These are phyloP conservation scores for Hippasteria phrygiana DNA, from an alignment of 53 echinoderm and acorn worm genomes.

Conservation along the genomic window DNA sequence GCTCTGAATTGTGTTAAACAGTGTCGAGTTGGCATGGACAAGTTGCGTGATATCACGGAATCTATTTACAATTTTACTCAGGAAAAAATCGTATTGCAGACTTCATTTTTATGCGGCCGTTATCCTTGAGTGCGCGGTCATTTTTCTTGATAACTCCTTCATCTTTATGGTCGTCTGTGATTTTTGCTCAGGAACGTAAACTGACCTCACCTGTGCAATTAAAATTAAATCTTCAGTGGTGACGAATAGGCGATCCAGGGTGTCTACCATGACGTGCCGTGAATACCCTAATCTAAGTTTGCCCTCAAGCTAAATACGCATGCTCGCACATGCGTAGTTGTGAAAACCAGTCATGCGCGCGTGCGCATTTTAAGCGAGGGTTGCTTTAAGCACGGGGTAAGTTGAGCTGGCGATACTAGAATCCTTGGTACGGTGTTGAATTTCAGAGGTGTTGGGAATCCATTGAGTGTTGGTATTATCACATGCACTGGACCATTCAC, in stretches of 20 bases:
- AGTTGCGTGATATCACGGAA: too few relatives aligned
- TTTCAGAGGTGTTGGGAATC: background rate
- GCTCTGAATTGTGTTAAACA: too few relatives aligned
- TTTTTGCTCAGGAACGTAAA: conserved; percentile 10
- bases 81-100: too few relatives aligned
- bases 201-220: conserved; percentile 40
- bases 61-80: too few relatives aligned
- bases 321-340: background rate
- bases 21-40: too few relatives aligned
- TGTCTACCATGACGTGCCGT: background rate
- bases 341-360: background rate
- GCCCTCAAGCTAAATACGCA: background rate
- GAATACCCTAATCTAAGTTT: background rate
- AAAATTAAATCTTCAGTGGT: conserved; percentile 15
- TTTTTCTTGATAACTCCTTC: background rate
- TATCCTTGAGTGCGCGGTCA: conserved; percentile 15
- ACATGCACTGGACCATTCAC: conserved; percentile 8
- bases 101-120: conserved; percentile 35
- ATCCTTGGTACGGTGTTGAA: background rate
- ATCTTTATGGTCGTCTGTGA: background rate
- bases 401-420: background rate
- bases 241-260: conserved; percentile 24
- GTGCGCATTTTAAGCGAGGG: background rate
- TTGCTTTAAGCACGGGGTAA: background rate
- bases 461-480: background rate